phyloP scores from a whole-genome alignment of 2,888 invertebrate genomes.

The Cerastis rubricosa region DNA sequence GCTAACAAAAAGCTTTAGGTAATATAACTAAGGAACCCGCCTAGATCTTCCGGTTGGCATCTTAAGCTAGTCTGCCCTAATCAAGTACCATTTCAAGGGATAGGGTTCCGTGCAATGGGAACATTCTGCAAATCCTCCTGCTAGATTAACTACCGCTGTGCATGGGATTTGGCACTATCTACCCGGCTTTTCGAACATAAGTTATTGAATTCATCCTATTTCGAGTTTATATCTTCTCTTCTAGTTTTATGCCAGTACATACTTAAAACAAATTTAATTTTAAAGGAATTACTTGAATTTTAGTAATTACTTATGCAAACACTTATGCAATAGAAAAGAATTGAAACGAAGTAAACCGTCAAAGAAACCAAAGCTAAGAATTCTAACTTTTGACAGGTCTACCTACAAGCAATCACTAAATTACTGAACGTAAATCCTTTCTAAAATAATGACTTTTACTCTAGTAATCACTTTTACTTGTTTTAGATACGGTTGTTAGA shows the following conservation, averaged over 20 bases:
- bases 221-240: background rate
- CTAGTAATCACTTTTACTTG: too few species aligned
- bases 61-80: constrained; percentile 32
- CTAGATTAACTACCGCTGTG: constrained; percentile 42
- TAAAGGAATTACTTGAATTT: too few species aligned
- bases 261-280: background rate
- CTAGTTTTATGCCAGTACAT: background rate
- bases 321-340: too few species aligned
- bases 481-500: background rate
- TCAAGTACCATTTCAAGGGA: constrained; percentile 47
- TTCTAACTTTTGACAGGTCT: too few species aligned
- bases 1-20: constrained; percentile 38
- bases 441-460: too few species aligned
- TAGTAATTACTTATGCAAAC: too few species aligned
- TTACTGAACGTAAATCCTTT: too few species aligned
- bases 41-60: constrained; percentile 40
- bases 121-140: constrained; percentile 47
- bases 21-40: constrained; percentile 43
- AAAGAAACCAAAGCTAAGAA: too few species aligned
- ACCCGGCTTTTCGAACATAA: constrained; percentile 29
- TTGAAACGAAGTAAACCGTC: too few species aligned
- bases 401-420: too few species aligned
- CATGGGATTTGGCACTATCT: constrained; percentile 30
- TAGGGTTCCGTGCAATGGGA: constrained; percentile 33
- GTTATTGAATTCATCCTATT: constrained; percentile 16